Base-by-base conservation (phyloP, 2,888 invertebrate genomes). In the Teinopalpus imperialis region DNA sequence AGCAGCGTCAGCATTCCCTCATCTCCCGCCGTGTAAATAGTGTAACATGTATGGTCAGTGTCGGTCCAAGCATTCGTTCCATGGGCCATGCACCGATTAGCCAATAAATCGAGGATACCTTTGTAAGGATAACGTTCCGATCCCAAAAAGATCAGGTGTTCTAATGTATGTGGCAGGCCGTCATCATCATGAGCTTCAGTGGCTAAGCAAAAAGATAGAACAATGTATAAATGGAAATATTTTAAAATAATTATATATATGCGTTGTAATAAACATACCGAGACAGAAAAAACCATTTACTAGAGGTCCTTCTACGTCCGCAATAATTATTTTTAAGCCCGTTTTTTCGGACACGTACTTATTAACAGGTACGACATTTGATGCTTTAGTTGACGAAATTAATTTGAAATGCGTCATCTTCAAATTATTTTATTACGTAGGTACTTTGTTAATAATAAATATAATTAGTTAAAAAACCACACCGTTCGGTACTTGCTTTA, bases 1-100 rank as follows among this genome's bases (percentile, higher is more conserved):
- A 98, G 85, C n/a, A 98, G 81, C 1, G 94, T 93, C 30, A 97
- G 83, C 87, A 97, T 97, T 9, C 98, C 98, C 64, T 94, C 94
- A 61, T 93, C 93, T 10, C 87, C 88, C 1, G 96, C 97, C 18
- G 97, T 97, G 50, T 93, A 93, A 82, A 97, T 93, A 0, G 96
- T 97, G 73, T 97, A 98, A 61, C 94, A 95, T 0, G 97, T 98
- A 69, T 97, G 95, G 75, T 98, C 97, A 0, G 90, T 91, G 65
- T 92, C 92, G 0, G 97, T 98, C 94, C 94, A 94, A 0, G 97
- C 97, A 85, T 98, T 97, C 1, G 97, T 97, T 1, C 97, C 97
- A 26, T 95, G 95, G 1, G 97, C 97, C 66, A 97, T 90, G 67
- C 96, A 97, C 21, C 97, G 90, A 74, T 97, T 97, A 3, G 97